Percentiles rank a stretch among this genome's conserved stretches.
Evolutionary conservation across 1,140 invertebrate species (phyloP).

Genomic region (Epicauta chinensis): DNA sequence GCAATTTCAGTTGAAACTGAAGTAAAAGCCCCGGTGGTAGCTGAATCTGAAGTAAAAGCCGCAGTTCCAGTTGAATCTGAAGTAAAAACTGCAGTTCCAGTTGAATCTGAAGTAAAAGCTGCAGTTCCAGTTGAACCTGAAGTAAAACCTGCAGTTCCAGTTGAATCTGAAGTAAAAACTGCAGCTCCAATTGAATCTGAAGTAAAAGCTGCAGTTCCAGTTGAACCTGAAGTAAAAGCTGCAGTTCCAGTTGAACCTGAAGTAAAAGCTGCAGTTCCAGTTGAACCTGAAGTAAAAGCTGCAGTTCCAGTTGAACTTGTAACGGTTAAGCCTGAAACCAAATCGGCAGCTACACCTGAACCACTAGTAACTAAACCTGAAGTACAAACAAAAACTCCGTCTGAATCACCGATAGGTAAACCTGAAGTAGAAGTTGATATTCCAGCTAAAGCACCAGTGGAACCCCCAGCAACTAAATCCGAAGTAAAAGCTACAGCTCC

Average conservation of each 20-base stretch:
- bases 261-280: conserved; percentile 4
- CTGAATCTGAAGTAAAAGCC: conserved; percentile 21
- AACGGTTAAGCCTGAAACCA: conserved; percentile 4
- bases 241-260: conserved; percentile 35
- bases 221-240: conserved; percentile 25
- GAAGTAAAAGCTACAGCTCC: neutral
- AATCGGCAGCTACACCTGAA: conserved; percentile 1
- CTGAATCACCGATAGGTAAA: conserved; percentile 19
- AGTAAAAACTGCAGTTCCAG: no score
- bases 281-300: no score
- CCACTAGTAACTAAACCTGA: conserved; percentile 1
- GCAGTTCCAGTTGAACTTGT: no score
- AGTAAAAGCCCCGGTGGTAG: conserved; percentile 35
- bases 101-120: conserved; percentile 33
- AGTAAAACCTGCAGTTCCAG: conserved; percentile 39
- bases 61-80: conserved; percentile 8
- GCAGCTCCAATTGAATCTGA: conserved; percentile 22
- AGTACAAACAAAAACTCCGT: no score
- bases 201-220: conserved; percentile 39
- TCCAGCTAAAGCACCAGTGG: neutral
- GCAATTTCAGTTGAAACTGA: conserved; percentile 37
- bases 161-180: conserved; percentile 37
- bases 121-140: conserved; percentile 20
- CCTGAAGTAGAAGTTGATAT: no score
- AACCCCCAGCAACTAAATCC: neutral